Evolutionary conservation across 2,797 vertebrate genomes (phyloP).

Genomic region (Poecilia velifera): DNA sequence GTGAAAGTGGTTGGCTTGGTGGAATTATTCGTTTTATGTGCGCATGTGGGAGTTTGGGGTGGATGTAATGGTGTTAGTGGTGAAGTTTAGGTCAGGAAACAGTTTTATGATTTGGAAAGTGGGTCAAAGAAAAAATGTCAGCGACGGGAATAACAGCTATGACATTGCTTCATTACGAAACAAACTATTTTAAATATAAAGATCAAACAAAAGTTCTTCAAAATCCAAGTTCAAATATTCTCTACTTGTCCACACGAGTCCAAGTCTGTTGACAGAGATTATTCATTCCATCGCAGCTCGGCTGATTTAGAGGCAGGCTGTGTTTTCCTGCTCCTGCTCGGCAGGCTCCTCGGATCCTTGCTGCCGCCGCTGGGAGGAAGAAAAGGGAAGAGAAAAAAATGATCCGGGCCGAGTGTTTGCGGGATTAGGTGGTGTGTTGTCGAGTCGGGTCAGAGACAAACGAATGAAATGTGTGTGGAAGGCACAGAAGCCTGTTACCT

Average conservation of each 20-base stretch:
- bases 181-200: neutral
- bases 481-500: neutral
- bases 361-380: neutral
- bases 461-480: conserved; percentile 36
- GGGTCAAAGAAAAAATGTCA: neutral
- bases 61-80: neutral
- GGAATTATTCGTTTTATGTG: neutral
- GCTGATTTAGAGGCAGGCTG: neutral
- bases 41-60: neutral
- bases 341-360: neutral
- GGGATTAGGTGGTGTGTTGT: neutral
- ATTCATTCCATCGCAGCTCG: neutral
- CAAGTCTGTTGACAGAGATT: neutral
- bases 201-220: neutral
- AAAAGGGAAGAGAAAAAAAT: neutral
- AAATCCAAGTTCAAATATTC: neutral
- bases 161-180: neutral
- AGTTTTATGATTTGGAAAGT: neutral
- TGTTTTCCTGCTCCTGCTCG: neutral
- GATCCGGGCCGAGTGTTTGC: conserved; percentile 21
- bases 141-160: neutral
- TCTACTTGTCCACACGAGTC: neutral
- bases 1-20: neutral
- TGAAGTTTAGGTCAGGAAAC: neutral
- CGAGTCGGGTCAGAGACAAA: conserved; percentile 45